Evolutionary conservation across 2,113 vertebrate species (phyloP).

Genomic region (Nyctibius bracteatus): DNA sequence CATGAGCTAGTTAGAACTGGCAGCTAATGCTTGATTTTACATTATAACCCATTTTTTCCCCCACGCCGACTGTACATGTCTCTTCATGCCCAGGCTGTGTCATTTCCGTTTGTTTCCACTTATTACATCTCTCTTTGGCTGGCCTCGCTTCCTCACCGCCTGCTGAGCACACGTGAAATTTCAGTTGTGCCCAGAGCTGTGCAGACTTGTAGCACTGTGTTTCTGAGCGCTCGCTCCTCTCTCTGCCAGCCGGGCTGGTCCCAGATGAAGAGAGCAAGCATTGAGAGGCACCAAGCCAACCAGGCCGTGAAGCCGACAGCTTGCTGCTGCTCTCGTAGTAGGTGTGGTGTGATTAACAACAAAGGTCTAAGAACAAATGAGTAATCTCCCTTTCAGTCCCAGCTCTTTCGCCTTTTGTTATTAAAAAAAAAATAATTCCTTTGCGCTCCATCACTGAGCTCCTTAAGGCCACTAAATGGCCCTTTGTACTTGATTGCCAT

Average conservation of each 20-base stretch:
- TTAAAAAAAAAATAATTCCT: not conserved
- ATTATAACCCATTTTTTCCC: not conserved
- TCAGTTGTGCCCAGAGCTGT: not conserved
- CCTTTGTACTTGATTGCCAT: not conserved
- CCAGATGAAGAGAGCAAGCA: not conserved
- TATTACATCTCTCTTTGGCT: not conserved
- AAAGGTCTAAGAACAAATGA: not conserved
- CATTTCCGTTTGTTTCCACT: conserved; percentile 23
- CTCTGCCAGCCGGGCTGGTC: not conserved
- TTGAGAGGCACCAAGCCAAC: not conserved
- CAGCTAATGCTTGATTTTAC: not conserved
- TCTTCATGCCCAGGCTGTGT: conserved; percentile 26
- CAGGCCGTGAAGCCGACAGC: not conserved
- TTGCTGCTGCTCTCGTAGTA: not conserved
- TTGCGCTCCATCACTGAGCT: not conserved
- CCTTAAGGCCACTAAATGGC: not conserved
- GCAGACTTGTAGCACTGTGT: not conserved
- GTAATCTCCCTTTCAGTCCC: not conserved
- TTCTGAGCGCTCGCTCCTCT: not conserved
- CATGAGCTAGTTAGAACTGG: not conserved
- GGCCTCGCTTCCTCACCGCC: not conserved
- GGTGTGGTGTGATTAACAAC: not conserved
- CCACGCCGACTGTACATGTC: not conserved
- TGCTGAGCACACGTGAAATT: not conserved
- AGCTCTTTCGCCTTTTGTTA: not conserved